Evolutionary conservation across 2,888 invertebrate species (phyloP), one percentile per base, ranked within the genome.

Genomic region (Eupeodes latifasciatus): DNA sequence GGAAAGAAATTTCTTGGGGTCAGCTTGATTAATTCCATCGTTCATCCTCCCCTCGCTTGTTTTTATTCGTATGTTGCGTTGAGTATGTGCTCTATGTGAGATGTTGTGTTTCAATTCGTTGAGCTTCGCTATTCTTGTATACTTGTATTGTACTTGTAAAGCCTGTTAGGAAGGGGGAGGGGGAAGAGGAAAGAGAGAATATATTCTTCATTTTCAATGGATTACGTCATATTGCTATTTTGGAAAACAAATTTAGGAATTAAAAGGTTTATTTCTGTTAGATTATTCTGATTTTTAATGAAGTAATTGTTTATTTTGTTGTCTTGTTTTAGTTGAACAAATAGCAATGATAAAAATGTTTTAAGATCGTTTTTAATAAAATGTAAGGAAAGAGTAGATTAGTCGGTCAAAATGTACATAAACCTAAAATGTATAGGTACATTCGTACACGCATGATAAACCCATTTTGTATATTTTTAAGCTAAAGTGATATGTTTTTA

Each of bases 201-300:
- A 27, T 27, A 55, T 40, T 51, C 19, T 69, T 40, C 19, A 40
- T 55, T 62, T 84, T 78, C 16, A 51, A 59, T 78, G 81, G 59
- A 91, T 92, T 92, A 92, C 92, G 92, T 92, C 92, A 92, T 91
- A 89, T 89, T 89, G 91, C 91, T 92, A 92, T 92, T 92, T 92
- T 90, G 91, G 91, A 92, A 91, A 90, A 27, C 27, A 90, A 90
- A 78, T 91, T 91, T 90, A 91, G 91, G 90, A 91, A 92, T 91
- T 92, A 91, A 91, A 51, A 34, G 34, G n/a, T 16, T 53, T 53
- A 62, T 62, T 51, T 12, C 53, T 51, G n/a, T 19, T 49, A 10
- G 40, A 40, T 40, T 19, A 55, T 71, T 71, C 36, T 16, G 55
- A 10, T 4, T 34, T 53, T 53, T 51, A 40, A 53, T 53, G n/a